phyloP scores from a whole-genome alignment of 2,797 vertebrate species.

The Thalassophryne amazonica region DNA sequence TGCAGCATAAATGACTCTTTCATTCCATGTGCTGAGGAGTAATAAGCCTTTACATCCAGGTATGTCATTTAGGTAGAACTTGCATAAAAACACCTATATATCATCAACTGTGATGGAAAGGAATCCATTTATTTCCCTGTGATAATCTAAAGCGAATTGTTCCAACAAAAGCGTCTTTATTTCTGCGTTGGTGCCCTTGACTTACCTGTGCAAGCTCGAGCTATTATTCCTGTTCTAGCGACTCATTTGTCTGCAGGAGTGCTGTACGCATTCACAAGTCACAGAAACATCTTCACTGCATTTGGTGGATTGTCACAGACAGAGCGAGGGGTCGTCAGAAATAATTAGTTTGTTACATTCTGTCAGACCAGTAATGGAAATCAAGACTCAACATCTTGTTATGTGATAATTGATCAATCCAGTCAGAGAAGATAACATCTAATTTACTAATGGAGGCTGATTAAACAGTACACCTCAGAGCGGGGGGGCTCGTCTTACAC shows the following conservation, averaged over 20 bases:
- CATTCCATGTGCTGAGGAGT: too few relatives aligned
- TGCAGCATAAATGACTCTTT: too few relatives aligned
- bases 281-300: conserved; percentile 22
- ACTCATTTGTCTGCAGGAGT: conserved; percentile 18
- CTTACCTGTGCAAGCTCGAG: neutral
- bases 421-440: conserved; percentile 60
- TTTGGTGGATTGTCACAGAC: conserved; percentile 40
- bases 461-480: conserved; percentile 41
- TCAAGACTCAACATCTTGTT: conserved; percentile 63
- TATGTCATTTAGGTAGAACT: too few relatives aligned
- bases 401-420: conserved; percentile 66
- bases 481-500: too few relatives aligned
- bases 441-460: conserved; percentile 63
- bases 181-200: neutral
- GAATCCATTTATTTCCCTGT: too few relatives aligned
- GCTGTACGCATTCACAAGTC: conserved; percentile 18
- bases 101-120: too few relatives aligned
- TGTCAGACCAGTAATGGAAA: conserved; percentile 56
- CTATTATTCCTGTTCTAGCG: conserved; percentile 1
- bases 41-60: too few relatives aligned
- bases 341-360: conserved; percentile 59
- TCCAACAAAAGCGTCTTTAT: conserved; percentile 18
- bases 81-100: too few relatives aligned
- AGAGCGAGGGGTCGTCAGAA: conserved; percentile 35
- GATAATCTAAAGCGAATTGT: conserved; percentile 1